Evolutionary conservation across 1,140 invertebrate species (phyloP).

Genomic region (Chrysomallon squamiferum): DNA sequence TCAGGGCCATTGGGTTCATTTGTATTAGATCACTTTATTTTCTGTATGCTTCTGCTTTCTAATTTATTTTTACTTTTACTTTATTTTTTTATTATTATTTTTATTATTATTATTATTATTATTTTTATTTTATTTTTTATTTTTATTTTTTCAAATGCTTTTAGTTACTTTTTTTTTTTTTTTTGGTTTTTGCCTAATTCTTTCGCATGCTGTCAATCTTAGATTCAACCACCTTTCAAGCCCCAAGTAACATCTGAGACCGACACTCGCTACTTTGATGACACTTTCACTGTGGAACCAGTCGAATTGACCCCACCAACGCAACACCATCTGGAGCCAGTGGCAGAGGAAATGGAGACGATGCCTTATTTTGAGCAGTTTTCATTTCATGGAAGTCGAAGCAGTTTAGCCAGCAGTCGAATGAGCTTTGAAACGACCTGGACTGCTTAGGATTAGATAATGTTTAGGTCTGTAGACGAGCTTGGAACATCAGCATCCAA

Average conservation of each 20-base stretch:
- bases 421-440: slow-evolving; percentile 55
- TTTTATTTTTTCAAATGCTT: slow-evolving; percentile 19
- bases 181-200: slow-evolving; percentile 7
- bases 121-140: background rate
- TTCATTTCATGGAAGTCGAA: slow-evolving; percentile 54
- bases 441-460: slow-evolving; percentile 16
- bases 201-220: slow-evolving; percentile 28
- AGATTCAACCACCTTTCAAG: slow-evolving; percentile 81
- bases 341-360: slow-evolving; percentile 46
- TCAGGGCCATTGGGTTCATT: too few relatives aligned
- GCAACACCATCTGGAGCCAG: slow-evolving; percentile 32
- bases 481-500: too few relatives aligned
- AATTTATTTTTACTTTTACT: background rate
- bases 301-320: slow-evolving; percentile 92
- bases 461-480: slow-evolving; percentile 1
- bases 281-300: slow-evolving; percentile 96
- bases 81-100: background rate
- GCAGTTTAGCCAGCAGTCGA: slow-evolving; percentile 42
- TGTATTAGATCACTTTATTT: background rate
- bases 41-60: slow-evolving; percentile 12
- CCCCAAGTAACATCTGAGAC: slow-evolving; percentile 95
- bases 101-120: background rate
- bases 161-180: slow-evolving; percentile 2
- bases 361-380: slow-evolving; percentile 59
- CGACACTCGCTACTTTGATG: slow-evolving; percentile 97